A percentile compares a stretch with the other conserved stretches of the same genome.
phyloP scores from a whole-genome alignment of 2,888 invertebrate species.

The Caprella mutica region DNA sequence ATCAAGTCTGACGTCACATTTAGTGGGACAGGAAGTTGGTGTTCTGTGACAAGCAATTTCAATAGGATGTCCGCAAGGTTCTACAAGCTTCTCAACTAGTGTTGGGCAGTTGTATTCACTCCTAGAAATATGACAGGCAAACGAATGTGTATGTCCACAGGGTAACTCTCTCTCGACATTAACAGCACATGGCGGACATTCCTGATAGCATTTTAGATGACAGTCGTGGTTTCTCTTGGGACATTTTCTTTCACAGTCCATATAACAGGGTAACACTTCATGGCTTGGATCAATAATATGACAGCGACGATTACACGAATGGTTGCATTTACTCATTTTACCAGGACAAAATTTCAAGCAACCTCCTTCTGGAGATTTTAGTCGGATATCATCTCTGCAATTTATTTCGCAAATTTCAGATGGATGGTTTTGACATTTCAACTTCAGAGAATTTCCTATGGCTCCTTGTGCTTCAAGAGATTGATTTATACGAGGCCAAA shows the following conservation, averaged over 20 bases:
- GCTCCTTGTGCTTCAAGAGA: not conserved
- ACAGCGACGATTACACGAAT: conserved; percentile 16
- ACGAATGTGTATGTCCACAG: conserved; percentile 38
- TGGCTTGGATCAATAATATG: conserved; percentile 18
- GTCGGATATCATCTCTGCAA: conserved; percentile 11
- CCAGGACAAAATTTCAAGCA: conserved; percentile 13
- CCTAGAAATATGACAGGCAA: conserved; percentile 9
- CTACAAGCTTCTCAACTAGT: conserved; percentile 30
- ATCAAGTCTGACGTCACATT: conserved; percentile 47
- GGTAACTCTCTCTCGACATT: conserved; percentile 35
- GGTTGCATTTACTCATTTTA: conserved; percentile 12
- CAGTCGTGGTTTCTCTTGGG: conserved; percentile 34
- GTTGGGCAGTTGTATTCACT: conserved; percentile 33
- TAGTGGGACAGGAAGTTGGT: conserved; percentile 41
- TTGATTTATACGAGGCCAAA: conserved; percentile 17
- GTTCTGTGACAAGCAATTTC: conserved; percentile 40
- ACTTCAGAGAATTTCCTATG: conserved; percentile 11
- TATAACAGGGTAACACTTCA: conserved; percentile 39
- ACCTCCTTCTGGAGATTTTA: conserved; percentile 27
- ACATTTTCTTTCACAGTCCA: conserved; percentile 37
- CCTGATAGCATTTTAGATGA: conserved; percentile 37
- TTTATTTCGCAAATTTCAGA: conserved; percentile 1
- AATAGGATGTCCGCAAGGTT: conserved; percentile 36
- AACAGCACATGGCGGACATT: conserved; percentile 36
- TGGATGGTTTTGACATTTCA: conserved; percentile 24